phyloP scores from a whole-genome alignment of 2,888 invertebrate species.

The Pyrochroa serraticornis region DNA sequence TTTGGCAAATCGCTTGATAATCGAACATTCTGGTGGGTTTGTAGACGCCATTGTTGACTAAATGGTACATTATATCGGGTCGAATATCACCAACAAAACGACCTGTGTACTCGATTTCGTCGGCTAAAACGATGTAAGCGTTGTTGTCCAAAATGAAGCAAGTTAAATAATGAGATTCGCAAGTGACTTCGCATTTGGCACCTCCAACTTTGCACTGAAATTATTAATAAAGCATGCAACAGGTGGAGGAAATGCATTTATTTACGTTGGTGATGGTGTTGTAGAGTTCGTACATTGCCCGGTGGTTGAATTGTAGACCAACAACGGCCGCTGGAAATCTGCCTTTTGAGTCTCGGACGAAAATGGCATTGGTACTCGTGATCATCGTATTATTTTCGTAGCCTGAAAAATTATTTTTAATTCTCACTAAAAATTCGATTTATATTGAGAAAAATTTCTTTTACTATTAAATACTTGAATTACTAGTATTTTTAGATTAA shows the following conservation, averaged over 20 bases:
- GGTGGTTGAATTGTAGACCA: conserved; percentile 82
- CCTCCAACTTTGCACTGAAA: neutral
- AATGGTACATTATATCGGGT: conserved; percentile 72
- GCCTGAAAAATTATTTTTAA: conserved; percentile 36
- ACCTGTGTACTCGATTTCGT: conserved; percentile 62
- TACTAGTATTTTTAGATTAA: no score
- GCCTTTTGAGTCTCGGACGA: conserved; percentile 58
- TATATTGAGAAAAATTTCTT: no score
- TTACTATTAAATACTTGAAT: no score
- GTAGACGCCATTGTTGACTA: conserved; percentile 78
- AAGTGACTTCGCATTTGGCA: conserved; percentile 45
- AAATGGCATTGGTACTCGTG: conserved; percentile 85
- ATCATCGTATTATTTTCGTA: conserved; percentile 68
- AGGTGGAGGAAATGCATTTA: neutral
- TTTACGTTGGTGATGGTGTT: conserved; percentile 78
- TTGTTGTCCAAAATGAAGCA: conserved; percentile 90
- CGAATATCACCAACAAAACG: conserved; percentile 85
- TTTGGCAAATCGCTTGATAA: conserved; percentile 87
- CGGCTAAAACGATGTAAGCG: conserved; percentile 83
- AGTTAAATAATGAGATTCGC: conserved; percentile 69
- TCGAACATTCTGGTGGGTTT: conserved; percentile 78
- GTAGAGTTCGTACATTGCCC: conserved; percentile 76
- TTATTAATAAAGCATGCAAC: neutral
- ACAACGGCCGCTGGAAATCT: conserved; percentile 72
- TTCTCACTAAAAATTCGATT: neutral